A percentile compares a stretch with the other conserved stretches of the same genome.
phyloP scores from a whole-genome alignment of 1,140 invertebrate species.

The Telenomus remus region DNA sequence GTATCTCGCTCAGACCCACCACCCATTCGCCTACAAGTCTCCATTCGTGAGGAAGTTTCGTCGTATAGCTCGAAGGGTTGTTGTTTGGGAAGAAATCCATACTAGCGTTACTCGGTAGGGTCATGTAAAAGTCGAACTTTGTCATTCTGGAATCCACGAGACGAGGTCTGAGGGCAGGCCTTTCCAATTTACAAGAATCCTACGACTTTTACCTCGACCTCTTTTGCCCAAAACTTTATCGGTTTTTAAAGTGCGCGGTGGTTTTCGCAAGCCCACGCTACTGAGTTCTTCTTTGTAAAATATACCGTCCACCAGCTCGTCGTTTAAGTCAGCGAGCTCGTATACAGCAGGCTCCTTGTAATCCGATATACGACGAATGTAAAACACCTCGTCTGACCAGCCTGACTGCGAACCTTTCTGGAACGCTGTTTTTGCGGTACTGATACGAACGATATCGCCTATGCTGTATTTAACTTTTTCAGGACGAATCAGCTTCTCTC shows the following conservation, averaged over 20 bases:
- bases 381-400: constrained; percentile 5
- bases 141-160: constrained; percentile 14
- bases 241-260: not conserved
- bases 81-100: constrained; percentile 46
- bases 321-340: not conserved
- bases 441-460: constrained; percentile 16
- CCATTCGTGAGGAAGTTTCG: constrained; percentile 27
- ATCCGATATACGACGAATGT: not conserved
- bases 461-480: constrained; percentile 2
- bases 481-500: too few relatives aligned
- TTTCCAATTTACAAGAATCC: constrained; percentile 6
- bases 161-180: constrained; percentile 10
- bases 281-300: constrained; percentile 20
- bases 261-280: not conserved
- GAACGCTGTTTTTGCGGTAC: constrained; percentile 16
- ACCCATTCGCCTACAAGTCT: constrained; percentile 28
- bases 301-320: constrained; percentile 18
- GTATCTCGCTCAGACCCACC: constrained; percentile 42
- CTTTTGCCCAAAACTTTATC: constrained; percentile 1
- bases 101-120: constrained; percentile 24
- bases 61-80: constrained; percentile 30
- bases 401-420: constrained; percentile 27
- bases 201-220: not conserved
- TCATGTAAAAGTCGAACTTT: constrained; percentile 16
- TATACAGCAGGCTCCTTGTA: not conserved